Evolutionary conservation across 2,888 invertebrate genomes (phyloP), one percentile per base, ranked within the genome.

Genomic region (Balanococcus diminutus): DNA sequence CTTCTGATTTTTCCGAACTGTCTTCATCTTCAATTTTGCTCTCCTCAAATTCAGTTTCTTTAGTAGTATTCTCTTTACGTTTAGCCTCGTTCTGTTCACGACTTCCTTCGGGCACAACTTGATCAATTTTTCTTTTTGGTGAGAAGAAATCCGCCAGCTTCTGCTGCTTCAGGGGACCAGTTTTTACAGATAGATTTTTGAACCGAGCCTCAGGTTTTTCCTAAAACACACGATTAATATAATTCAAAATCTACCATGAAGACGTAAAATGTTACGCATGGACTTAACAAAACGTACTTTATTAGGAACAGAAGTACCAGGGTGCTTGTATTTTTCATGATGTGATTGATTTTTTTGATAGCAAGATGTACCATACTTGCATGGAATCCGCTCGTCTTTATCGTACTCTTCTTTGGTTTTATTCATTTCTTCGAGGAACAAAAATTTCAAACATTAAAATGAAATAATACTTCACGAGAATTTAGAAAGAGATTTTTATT

Each of bases 341-440:
- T 97, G 97, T 0, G 91, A 91, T 0, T 93, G 91, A 91, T 96
- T 96, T 89, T 93, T 95, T 89, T 95, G 96, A 90, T 96, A 96
- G 90, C 97, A 97, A 88, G 93, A 93, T 5, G 89, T 89, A 84
- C 95, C 95, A 89, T 95, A 96, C 90, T 94, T 94, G 90, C 97
- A 97, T 79, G 92, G 90, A 67, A 90, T 91, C 89, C 95, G 92
- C 0, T 90, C 87, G 87, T 90, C 90, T 46, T 90, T 88, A 25
- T 84, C 75, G 16, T 67, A 39, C 4, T 81, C 81, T 36, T 46
- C 75, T 19, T 36, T 36, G n/a, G 19, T 8, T 32, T 79, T n/a
- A 36, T 8, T 22, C 75, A 79, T 79, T 56, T 22, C 11, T 22
- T 56, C 1, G 22, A 51, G 51, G 51, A 51, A 51, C 8, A 1